Conservation (phyloP, 2,888 invertebrate species). For the Metopia argyrocephala region DNA sequence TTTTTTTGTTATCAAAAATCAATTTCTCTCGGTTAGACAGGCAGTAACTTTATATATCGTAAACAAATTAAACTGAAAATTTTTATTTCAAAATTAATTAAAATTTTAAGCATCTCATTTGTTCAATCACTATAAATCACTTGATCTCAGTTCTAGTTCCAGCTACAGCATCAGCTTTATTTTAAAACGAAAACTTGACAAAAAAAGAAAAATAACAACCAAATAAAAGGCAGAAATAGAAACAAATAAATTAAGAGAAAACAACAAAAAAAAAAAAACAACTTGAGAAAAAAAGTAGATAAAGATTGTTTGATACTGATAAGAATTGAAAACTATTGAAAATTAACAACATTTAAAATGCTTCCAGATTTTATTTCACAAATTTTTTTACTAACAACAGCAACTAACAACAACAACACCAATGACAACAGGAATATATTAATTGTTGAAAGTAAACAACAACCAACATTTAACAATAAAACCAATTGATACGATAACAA, state of each 20-base stretch:
- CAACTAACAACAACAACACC: constrained; percentile 18
- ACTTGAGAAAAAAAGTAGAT: constrained; percentile 1
- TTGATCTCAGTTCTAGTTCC: background rate
- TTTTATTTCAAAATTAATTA: constrained; percentile 4
- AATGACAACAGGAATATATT: constrained; percentile 9
- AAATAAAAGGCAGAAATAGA: background rate
- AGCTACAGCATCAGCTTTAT: background rate
- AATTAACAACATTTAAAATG: constrained; percentile 63
- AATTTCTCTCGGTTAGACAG: constrained; percentile 42
- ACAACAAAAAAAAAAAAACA: background rate
- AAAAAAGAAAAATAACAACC: background rate
- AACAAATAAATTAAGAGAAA: constrained; percentile 9
- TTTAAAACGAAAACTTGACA: background rate
- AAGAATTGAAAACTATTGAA: constrained; percentile 57
- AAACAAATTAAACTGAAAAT: constrained; percentile 49
- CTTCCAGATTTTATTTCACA: constrained; percentile 60
- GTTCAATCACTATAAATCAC: constrained; percentile 58
- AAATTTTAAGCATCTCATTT: constrained; percentile 60
- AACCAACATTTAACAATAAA: constrained; percentile 39
- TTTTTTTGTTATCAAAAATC: constrained; percentile 4
- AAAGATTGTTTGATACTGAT: constrained; percentile 50
- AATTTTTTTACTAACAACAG: constrained; percentile 6
- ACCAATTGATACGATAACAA: constrained; percentile 57
- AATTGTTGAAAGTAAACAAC: background rate
- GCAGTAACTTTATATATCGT: constrained; percentile 34